Base-by-base conservation (phyloP, 2,888 invertebrate species). In the Phyto melanocephala region DNA sequence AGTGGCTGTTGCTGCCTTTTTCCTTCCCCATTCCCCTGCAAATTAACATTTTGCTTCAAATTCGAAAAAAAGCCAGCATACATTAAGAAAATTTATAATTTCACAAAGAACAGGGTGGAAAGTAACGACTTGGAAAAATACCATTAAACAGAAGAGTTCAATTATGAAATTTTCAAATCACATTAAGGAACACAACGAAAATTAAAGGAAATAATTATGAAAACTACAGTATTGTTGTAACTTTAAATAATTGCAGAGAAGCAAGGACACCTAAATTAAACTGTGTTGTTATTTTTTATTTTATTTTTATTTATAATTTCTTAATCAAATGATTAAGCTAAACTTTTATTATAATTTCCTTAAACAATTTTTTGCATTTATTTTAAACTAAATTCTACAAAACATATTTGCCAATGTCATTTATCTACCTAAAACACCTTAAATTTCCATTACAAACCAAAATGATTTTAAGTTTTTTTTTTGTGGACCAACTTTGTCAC, bases 81-180 rank as follows among this genome's bases (percentile, higher is more conserved):
- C 15, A 56, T 58, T 15, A n/a, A 63, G 35, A 15, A 72, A 24
- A 28, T 72, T 52, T 52, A 47, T 11, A 20, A 20, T 15, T 58
- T 15, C 54, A 54, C 47, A 56, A 28, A 52, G 4, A 60, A 42
- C 1, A n/a, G 77, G 45, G 60, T 45, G 63, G 72, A 70, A 70
- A 58, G 37, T 67, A 67, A 72, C 65, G 68, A 35, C 56, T 58
- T 13, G 42, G 78, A 70, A 65, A 74, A 78, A 65, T 60, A 75
- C 60, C 70, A 28, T 75, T 65, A 28, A 45, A 65, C 70, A 71
- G 65, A 74, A 68, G 65, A 5, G 3, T 71, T 28, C 52, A 72
- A 52, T 47, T 65, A 40, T 47, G 17, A 22, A 56, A 65, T 2
- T n/a, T n/a, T n/a, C n/a, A 8, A n/a, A n/a, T n/a, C n/a, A n/a